These are phyloP conservation scores for Callithrix jacchus DNA, from an alignment of 2,113 vertebrate species.

Conservation along the genomic window DNA sequence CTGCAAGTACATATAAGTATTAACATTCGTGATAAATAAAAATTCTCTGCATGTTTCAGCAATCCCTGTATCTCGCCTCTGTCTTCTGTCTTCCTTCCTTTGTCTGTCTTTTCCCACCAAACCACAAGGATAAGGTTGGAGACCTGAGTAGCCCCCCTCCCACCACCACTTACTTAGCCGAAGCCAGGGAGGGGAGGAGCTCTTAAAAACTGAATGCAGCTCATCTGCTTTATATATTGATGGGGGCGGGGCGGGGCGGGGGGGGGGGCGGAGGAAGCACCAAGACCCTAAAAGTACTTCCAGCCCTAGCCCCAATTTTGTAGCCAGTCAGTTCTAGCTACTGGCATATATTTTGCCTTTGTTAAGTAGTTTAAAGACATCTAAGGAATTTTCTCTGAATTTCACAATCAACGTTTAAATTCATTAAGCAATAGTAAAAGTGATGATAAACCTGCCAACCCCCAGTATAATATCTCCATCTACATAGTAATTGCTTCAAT, in stretches of 20 bases:
- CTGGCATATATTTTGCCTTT: neutral
- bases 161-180: neutral
- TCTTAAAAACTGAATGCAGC: neutral
- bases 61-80: constrained; percentile 72
- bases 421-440: constrained; percentile 59
- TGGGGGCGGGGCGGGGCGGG: no score
- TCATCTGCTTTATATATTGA: neutral
- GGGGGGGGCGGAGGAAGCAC: rapidly evolving
- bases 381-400: neutral
- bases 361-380: neutral
- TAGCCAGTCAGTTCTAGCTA: neutral
- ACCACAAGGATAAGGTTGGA: neutral
- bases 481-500: constrained; percentile 70
- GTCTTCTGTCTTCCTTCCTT: constrained; percentile 71
- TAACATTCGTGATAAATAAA: constrained; percentile 76
- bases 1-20: constrained; percentile 52
- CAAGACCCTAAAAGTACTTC: neutral
- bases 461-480: constrained; percentile 36
- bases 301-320: neutral
- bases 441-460: constrained; percentile 22
- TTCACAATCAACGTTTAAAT: constrained; percentile 38
- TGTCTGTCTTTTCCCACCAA: constrained; percentile 59
- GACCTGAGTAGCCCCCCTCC: neutral
- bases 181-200: no score
- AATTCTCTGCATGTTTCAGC: constrained; percentile 74